Conservation (phyloP, 2,113 vertebrate species). For the Plestiodon gilberti region DNA sequence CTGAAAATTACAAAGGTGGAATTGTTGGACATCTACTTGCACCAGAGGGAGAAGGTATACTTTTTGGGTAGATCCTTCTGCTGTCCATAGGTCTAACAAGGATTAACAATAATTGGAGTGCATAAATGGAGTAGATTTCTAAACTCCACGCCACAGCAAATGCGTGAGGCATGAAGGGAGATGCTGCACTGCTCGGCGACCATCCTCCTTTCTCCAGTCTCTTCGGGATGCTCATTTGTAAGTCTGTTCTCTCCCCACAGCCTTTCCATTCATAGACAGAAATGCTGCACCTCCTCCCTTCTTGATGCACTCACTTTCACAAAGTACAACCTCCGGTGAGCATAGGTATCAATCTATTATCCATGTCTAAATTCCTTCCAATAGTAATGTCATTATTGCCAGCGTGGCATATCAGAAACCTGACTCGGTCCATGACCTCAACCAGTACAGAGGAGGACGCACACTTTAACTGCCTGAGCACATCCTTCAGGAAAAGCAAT, state of each 20-base stretch:
- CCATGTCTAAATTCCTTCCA: not conserved
- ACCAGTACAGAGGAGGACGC: not conserved
- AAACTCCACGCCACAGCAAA: not conserved
- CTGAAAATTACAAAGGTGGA: not conserved
- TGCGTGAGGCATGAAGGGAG: not conserved
- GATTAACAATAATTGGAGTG: not conserved
- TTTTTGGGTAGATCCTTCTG: not conserved
- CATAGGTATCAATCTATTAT: not conserved
- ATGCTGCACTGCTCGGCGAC: not conserved
- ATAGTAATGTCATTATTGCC: not conserved
- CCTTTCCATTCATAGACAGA: conserved; percentile 12
- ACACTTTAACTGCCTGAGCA: not conserved
- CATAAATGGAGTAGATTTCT: not conserved
- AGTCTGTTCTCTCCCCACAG: not conserved
- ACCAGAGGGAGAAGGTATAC: not conserved
- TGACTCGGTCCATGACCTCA: not conserved
- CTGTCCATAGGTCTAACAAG: not conserved
- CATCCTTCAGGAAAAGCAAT: not conserved
- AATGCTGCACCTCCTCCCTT: not conserved
- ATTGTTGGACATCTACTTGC: not conserved
- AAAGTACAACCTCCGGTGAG: not conserved
- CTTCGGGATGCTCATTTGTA: not conserved
- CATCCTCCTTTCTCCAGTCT: not conserved
- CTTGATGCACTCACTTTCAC: not conserved
- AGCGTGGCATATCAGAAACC: not conserved